Evolutionary conservation across 2,113 vertebrate species (phyloP).

Genomic region (Ochotona princeps): DNA sequence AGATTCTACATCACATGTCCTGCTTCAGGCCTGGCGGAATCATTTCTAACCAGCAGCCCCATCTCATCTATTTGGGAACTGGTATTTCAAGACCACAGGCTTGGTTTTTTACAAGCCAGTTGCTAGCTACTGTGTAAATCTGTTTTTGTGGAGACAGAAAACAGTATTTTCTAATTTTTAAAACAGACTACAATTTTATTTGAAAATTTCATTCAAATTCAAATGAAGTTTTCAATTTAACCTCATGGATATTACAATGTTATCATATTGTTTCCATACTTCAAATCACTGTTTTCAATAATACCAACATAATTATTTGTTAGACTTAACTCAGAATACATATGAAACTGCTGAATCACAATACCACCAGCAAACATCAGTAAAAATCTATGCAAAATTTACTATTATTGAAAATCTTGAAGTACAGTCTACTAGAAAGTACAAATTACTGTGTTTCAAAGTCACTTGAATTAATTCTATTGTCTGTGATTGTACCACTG

Average conservation of each 20-base stretch:
- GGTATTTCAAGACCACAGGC: background rate
- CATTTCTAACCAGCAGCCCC: background rate
- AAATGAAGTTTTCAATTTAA: background rate
- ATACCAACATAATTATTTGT: background rate
- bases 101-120: background rate
- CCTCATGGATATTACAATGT: background rate
- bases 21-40: background rate
- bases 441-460: background rate
- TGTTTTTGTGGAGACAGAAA: background rate
- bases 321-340: background rate
- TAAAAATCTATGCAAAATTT: background rate
- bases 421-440: background rate
- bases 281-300: background rate
- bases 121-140: background rate
- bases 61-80: background rate
- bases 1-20: background rate
- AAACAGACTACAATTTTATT: background rate
- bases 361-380: background rate
- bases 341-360: background rate
- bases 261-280: background rate
- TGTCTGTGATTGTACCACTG: background rate
- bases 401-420: background rate
- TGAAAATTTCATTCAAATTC: background rate
- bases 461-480: background rate
- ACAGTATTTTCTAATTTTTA: background rate